Evolutionary conservation across 2,113 vertebrate species (phyloP).

Genomic region (Pantherophis guttatus): DNA sequence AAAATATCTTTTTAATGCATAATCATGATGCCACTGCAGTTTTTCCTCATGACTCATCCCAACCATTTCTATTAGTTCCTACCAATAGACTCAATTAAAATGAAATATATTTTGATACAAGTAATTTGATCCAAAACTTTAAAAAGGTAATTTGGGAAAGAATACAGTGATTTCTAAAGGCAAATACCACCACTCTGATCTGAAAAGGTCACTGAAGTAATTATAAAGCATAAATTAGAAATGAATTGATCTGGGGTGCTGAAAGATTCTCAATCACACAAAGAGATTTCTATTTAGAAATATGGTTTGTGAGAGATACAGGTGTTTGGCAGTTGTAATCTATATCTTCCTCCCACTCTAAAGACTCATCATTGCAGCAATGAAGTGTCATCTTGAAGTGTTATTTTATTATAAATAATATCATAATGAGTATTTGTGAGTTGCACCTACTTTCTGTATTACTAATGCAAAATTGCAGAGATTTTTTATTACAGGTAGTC

Average conservation of each 20-base stretch:
- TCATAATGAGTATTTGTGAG: constrained; percentile 10
- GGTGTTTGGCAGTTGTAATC: constrained; percentile 21
- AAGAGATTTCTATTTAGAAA: constrained; percentile 2
- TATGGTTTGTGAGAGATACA: background rate
- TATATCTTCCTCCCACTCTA: constrained; percentile 22
- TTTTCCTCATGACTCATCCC: background rate
- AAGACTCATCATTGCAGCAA: constrained; percentile 12
- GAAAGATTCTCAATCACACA: constrained; percentile 26
- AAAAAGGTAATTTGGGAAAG: constrained; percentile 4
- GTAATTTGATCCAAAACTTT: constrained; percentile 6
- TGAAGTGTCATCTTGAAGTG: background rate
- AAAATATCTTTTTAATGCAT: background rate
- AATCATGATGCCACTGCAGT: background rate
- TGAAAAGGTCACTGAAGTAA: constrained; percentile 22
- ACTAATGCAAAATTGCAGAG: background rate
- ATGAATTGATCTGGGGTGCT: constrained; percentile 41
- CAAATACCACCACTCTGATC: constrained; percentile 23
- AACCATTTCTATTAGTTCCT: accelerated
- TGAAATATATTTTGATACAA: constrained; percentile 2
- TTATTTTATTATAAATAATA: constrained; percentile 16
- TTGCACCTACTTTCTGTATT: background rate
- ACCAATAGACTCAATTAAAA: background rate
- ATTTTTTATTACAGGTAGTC: background rate
- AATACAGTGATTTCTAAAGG: constrained; percentile 16
- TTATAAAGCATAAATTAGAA: constrained; percentile 30